Percentiles rank a stretch among this genome's conserved stretches.
phyloP scores from a whole-genome alignment of 2,888 invertebrate species.

The Tenthredo livida region DNA sequence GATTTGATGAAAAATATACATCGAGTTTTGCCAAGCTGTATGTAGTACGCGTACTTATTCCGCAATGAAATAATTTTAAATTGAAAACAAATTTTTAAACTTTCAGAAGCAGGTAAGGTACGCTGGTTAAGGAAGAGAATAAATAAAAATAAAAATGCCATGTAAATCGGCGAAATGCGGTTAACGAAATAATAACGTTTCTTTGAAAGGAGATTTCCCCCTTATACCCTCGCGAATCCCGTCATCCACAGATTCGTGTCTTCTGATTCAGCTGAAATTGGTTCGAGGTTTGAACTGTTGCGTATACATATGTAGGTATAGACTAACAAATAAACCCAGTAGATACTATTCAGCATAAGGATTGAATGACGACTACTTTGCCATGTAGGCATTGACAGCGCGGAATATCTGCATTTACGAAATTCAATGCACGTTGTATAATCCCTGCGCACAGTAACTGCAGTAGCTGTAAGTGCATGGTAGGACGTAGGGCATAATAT shows the following conservation, averaged over 20 bases:
- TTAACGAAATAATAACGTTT: slow-evolving; percentile 8
- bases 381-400: neutral
- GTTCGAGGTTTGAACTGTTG: neutral
- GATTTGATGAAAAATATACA: neutral
- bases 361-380: slow-evolving; percentile 6
- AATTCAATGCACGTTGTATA: slow-evolving; percentile 36
- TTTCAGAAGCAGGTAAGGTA: neutral
- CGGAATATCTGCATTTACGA: neutral
- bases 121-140: too few relatives aligned
- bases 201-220: neutral
- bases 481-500: neutral
- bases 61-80: neutral
- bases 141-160: neutral
- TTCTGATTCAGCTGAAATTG: slow-evolving; percentile 8
- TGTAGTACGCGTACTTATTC: neutral
- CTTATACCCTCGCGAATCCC: neutral
- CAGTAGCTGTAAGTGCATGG: neutral
- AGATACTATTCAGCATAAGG: neutral
- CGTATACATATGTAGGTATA: neutral
- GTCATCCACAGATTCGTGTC: neutral
- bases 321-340: neutral
- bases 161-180: neutral
- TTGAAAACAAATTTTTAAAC: neutral
- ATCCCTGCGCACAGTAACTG: neutral
- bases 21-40: neutral